These are phyloP conservation scores for Pseudolaguvia tuberculata DNA, from an alignment of 2,113 vertebrate genomes.

Conservation along the genomic window DNA sequence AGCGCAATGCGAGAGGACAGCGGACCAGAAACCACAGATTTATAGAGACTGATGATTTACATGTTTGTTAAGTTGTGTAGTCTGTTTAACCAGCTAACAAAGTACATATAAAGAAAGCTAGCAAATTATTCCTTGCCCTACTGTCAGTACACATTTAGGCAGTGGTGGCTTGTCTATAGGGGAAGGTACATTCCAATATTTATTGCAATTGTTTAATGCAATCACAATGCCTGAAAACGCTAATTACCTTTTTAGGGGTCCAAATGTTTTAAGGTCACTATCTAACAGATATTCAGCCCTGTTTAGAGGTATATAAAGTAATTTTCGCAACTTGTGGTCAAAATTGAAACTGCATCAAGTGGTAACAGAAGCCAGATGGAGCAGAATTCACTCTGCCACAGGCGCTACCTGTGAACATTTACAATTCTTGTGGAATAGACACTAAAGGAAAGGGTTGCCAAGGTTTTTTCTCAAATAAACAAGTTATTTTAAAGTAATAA, in stretches of 20 bases:
- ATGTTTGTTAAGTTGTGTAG: background rate
- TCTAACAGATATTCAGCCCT: background rate
- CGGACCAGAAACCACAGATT: conserved; percentile 59
- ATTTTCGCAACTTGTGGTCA: background rate
- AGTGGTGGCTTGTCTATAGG: background rate
- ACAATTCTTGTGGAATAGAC: background rate
- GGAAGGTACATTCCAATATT: background rate
- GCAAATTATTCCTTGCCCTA: background rate
- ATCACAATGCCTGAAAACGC: background rate
- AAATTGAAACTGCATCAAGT: background rate
- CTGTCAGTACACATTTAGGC: background rate
- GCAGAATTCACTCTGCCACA: background rate
- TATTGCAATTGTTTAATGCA: background rate
- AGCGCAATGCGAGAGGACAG: conserved; percentile 54
- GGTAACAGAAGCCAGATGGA: background rate
- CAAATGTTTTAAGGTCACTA: background rate
- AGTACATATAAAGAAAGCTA: background rate
- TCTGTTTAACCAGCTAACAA: background rate
- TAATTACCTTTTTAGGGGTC: background rate
- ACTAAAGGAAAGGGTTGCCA: background rate
- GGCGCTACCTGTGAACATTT: background rate
- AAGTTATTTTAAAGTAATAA: no score
- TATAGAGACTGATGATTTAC: conserved; percentile 19
- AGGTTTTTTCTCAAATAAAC: background rate
- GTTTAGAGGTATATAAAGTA: background rate